These are phyloP conservation scores for Drosophila austrosaltans DNA, from an alignment of 2,888 invertebrate species.

Conservation along the genomic window DNA sequence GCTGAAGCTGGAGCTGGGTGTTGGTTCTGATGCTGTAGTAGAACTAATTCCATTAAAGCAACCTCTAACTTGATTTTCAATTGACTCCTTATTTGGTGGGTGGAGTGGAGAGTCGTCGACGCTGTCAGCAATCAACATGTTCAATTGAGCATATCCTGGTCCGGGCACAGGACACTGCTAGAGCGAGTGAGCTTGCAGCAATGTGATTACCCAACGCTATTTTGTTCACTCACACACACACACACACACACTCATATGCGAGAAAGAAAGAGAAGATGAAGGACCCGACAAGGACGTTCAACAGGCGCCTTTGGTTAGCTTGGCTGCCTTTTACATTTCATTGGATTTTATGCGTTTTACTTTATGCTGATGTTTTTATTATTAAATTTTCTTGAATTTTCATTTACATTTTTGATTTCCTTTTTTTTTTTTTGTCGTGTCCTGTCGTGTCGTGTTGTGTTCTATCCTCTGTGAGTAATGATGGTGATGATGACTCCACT, in stretches of 20 bases:
- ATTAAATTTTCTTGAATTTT: constrained; percentile 78
- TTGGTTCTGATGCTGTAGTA: constrained; percentile 53
- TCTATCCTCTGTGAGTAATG: constrained; percentile 26
- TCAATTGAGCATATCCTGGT: constrained; percentile 77
- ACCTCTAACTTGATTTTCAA: constrained; percentile 79
- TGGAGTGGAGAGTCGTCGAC: constrained; percentile 38
- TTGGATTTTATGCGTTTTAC: constrained; percentile 79
- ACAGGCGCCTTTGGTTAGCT: constrained; percentile 41
- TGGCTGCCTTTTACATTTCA: constrained; percentile 74
- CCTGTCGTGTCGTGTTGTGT: constrained; percentile 35
- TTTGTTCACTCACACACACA: constrained; percentile 57
- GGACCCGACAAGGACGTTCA: constrained; percentile 53
- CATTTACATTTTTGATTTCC: constrained; percentile 67
- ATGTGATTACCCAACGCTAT: constrained; percentile 74
- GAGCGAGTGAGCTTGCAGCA: constrained; percentile 52
- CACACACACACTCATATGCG: not conserved
- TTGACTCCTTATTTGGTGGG: constrained; percentile 74
- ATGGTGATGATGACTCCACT: constrained; percentile 69
- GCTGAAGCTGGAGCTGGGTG: constrained; percentile 21
- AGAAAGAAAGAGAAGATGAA: constrained; percentile 23
- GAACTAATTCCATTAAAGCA: constrained; percentile 79
- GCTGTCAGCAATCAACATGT: constrained; percentile 79
- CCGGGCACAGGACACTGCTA: constrained; percentile 58
- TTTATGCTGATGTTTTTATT: constrained; percentile 80
- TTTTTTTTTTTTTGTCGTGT: constrained; percentile 3